phyloP scores from a whole-genome alignment of 2,888 invertebrate species.

The Melolontha melolontha region DNA sequence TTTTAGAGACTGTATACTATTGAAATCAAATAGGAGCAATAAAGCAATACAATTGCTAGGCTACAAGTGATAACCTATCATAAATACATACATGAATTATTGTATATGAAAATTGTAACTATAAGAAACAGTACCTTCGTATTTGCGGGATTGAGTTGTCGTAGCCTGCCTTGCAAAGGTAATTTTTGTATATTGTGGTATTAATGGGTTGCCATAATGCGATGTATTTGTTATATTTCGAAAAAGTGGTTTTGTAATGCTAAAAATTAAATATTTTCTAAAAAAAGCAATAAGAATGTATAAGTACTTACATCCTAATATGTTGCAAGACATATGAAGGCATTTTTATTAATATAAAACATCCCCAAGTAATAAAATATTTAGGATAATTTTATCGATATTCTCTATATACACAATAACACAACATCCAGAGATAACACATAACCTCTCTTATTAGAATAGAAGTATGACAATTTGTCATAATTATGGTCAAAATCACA shows the following conservation, averaged over 20 bases:
- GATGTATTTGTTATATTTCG: slow-evolving; percentile 4
- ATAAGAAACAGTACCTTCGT: too few species aligned
- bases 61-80: too few species aligned
- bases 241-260: slow-evolving; percentile 20
- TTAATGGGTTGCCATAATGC: not conserved
- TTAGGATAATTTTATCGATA: not conserved
- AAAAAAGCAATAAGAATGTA: not conserved
- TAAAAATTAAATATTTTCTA: slow-evolving; percentile 1
- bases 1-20: too few species aligned
- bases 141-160: not conserved
- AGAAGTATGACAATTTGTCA: too few species aligned
- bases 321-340: slow-evolving; percentile 15
- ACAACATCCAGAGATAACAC: not conserved
- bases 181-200: slow-evolving; percentile 10
- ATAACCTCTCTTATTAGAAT: not conserved
- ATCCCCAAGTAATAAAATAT: slow-evolving; percentile 1
- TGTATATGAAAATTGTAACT: too few species aligned
- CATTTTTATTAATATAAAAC: slow-evolving; percentile 6
- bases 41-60: too few species aligned
- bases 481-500: too few species aligned
- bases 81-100: too few species aligned
- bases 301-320: slow-evolving; percentile 19
- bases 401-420: not conserved
- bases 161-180: slow-evolving; percentile 11
- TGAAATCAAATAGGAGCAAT: too few species aligned